Base-by-base conservation (phyloP, 2,888 invertebrate genomes). In the Athrips mouffetella region DNA sequence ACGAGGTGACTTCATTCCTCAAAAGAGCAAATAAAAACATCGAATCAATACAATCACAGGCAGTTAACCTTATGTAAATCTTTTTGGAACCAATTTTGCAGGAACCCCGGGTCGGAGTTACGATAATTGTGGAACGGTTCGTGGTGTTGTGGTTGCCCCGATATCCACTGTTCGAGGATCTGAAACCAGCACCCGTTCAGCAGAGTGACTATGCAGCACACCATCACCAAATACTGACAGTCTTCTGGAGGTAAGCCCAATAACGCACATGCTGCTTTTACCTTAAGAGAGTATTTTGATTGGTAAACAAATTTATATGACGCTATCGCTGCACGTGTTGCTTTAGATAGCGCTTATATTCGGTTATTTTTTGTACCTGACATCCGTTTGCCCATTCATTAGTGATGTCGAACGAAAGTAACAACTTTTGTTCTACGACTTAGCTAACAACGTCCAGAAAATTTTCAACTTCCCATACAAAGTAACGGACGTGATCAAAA, bases 51-150 rank as follows among this genome's bases (percentile, higher is more conserved):
- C n/a, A 48, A 48, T 29, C 20, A 18, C 27, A 10, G n/a, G 27
- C n/a, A 27, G 8, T 8, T 27, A 47, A 48, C 55, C 55, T 55
- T 21, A 11, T 31, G 25, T 16, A 55, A 35, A 23, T 55, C 55
- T 7, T 29, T 30, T 18, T 50, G 40, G 41, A 51, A 55, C 55
- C 55, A 55, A 18, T 50, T 48, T 29, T 49, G 29, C 6, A 35
- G 30, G 33, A 46, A 50, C n/a, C 53, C 48, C 7, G 21, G 10
- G 2, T 39, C 39, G 7, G n/a, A 21, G 1, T 21, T 39, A 4
- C n/a, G 4, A n/a, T 37, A 39, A 11, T 21, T 20, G n/a, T 11
- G 21, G 11, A 39, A 37, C 5, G 13, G 37, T 10, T 18, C 15
- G 3, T 37, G 15, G 37, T 37, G 5, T 18, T 4, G 16, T 11